These are phyloP conservation scores for Nesidiocoris tenuis DNA, from an alignment of 2,888 invertebrate genomes.

Conservation along the genomic window DNA sequence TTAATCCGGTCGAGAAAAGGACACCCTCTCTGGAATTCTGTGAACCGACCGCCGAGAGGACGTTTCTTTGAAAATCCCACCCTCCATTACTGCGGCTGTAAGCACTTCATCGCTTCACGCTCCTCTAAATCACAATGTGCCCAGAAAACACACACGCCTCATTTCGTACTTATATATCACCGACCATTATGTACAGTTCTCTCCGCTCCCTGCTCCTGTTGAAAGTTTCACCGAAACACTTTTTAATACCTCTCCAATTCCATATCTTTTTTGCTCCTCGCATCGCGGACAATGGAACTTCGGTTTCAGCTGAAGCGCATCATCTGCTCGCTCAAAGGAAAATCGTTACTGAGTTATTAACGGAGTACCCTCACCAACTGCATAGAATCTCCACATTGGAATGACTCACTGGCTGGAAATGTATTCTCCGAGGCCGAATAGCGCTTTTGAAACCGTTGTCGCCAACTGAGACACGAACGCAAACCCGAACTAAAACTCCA, in stretches of 20 bases:
- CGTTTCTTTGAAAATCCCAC: constrained; percentile 35
- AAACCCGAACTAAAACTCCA: no score
- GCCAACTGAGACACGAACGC: no score
- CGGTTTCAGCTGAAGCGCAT: constrained; percentile 23
- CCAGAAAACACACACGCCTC: constrained; percentile 42
- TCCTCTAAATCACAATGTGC: constrained; percentile 43
- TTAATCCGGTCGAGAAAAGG: constrained; percentile 35
- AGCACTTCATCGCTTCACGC: constrained; percentile 41
- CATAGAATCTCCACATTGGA: neutral
- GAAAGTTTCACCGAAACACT: constrained; percentile 3
- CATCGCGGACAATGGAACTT: constrained; percentile 3
- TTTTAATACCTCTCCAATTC: constrained; percentile 43
- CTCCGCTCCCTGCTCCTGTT: neutral
- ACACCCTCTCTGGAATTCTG: constrained; percentile 2
- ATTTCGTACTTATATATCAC: constrained; percentile 15
- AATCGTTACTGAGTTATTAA: constrained; percentile 34
- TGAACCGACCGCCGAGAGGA: constrained; percentile 2
- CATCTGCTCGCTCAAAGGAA: constrained; percentile 34
- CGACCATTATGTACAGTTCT: neutral
- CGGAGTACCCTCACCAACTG: neutral
- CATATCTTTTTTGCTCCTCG: constrained; percentile 30
- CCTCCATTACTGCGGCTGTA: constrained; percentile 27
- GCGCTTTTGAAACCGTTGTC: no score
- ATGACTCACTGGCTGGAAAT: neutral
- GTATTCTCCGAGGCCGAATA: no score